These are phyloP conservation scores for Lamellibrachia columna DNA, from an alignment of 2,888 invertebrate species.

Conservation along the genomic window DNA sequence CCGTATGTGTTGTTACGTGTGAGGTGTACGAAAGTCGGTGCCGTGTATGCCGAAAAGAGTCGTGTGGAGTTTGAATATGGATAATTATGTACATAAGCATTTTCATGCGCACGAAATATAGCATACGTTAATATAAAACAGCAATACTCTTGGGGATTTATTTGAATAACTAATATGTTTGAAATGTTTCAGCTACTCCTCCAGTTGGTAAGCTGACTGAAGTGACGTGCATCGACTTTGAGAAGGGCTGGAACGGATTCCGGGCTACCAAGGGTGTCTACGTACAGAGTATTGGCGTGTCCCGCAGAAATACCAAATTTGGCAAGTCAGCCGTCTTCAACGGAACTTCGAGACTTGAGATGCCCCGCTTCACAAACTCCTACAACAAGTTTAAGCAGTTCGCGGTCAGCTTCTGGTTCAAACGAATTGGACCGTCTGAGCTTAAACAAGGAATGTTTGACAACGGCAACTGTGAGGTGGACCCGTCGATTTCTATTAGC, in stretches of 20 bases:
- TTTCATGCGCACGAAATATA: not conserved
- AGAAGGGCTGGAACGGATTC: constrained; percentile 25
- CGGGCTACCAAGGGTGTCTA: constrained; percentile 13
- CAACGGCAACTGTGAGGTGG: constrained; percentile 23
- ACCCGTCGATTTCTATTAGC: constrained; percentile 23
- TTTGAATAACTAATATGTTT: not conserved
- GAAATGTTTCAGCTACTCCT: not conserved
- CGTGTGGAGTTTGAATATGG: too few relatives aligned
- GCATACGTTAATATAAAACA: not conserved
- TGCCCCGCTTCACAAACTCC: constrained; percentile 21
- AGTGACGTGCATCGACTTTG: constrained; percentile 21
- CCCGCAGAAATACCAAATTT: not conserved
- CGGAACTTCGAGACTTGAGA: constrained; percentile 7
- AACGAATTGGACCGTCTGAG: not conserved
- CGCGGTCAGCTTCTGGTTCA: constrained; percentile 20
- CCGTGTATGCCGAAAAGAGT: too few relatives aligned
- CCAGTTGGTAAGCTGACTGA: not conserved
- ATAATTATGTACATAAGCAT: not conserved
- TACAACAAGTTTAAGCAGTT: constrained; percentile 13
- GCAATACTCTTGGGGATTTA: not conserved
- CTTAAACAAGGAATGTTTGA: not conserved
- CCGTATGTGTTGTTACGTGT: not conserved
- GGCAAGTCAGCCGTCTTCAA: constrained; percentile 18
- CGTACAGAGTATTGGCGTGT: constrained; percentile 1
- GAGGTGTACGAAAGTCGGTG: not conserved